Evolutionary conservation across 2,113 vertebrate species (phyloP), one percentile per base, ranked within the genome.

Genomic region (Nibea albiflora): DNA sequence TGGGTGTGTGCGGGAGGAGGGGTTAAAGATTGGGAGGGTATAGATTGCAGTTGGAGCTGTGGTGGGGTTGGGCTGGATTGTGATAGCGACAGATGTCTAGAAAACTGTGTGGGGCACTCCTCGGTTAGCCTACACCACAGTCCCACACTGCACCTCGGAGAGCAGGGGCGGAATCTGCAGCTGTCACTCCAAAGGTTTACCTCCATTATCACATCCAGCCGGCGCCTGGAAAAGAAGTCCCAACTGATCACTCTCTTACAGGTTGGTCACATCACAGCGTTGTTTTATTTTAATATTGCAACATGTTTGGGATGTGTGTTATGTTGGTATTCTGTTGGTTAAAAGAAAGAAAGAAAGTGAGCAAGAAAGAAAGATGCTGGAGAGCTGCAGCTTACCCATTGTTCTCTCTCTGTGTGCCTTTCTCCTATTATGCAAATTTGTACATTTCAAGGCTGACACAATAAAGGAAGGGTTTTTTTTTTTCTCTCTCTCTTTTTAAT

Each of bases 51-150:
- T 74, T 47, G 16, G 87, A 77, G 91, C 68, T 62, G 60, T 56
- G 57, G 85, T 85, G 69, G 91, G 87, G 87, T 84, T 80, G 88
- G 91, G 92, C 85, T 86, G 87, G 85, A 85, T 73, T 89, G 91
- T 84, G 92, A 88, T 92, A 92, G 82, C 92, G 94, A 95, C 94
- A 94, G 92, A 95, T 95, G 95, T 94, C 94, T 88, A 85, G 85
- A 91, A 75, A 84, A 89, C 86, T 75, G 91, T 78, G 87, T 92
- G 90, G 83, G 84, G 90, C 88, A 81, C 85, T 91, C 80, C 84
- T 89, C 87, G 65, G 66, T 80, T 87, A 39, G 35, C 35, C 35
- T 39, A 63, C 88, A 80, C 53, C 88, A 83, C 89, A 89, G 84
- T 84, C 84, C 81, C 85, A 87, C 46, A 75, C 92, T 90, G 92